phyloP scores from a whole-genome alignment of 2,888 invertebrate genomes.

The Hydrotaea diabolus region DNA sequence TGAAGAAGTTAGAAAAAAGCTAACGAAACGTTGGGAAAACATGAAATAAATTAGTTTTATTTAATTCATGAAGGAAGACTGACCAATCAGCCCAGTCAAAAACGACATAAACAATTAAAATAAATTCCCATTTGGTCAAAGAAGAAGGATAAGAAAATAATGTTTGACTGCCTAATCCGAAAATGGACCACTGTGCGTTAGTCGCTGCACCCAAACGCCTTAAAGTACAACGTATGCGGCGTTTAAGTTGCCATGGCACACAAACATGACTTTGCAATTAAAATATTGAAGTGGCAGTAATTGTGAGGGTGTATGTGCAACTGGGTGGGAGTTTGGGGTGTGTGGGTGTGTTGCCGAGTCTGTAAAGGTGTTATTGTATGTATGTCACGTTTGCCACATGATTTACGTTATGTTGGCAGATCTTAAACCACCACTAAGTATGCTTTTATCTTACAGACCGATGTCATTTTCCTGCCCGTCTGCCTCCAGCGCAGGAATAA shows the following conservation, averaged over 20 bases:
- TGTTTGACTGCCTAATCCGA: too few species aligned
- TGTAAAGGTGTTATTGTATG: background rate
- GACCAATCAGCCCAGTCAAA: too few species aligned
- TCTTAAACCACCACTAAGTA: constrained; percentile 40
- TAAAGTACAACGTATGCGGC: background rate
- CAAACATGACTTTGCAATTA: constrained; percentile 78
- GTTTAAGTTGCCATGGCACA: constrained; percentile 21
- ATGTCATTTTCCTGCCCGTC: constrained; percentile 23
- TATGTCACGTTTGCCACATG: constrained; percentile 27
- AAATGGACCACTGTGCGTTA: too few species aligned
- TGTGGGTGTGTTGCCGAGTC: background rate
- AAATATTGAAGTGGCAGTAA: constrained; percentile 71
- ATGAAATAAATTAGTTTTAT: too few species aligned
- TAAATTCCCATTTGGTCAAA: too few species aligned
- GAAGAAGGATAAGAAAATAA: too few species aligned
- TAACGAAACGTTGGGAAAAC: too few species aligned
- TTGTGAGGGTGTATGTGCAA: background rate
- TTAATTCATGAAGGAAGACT: too few species aligned
- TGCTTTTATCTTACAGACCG: constrained; percentile 36
- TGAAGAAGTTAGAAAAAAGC: too few species aligned
- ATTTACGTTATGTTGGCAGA: constrained; percentile 20
- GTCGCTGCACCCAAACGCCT: background rate
- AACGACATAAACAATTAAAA: too few species aligned
- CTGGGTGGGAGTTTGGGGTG: background rate
- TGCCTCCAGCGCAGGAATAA: background rate